Evolutionary conservation across 2,797 vertebrate species (phyloP).

Genomic region (Spinibarbus caldwelli): DNA sequence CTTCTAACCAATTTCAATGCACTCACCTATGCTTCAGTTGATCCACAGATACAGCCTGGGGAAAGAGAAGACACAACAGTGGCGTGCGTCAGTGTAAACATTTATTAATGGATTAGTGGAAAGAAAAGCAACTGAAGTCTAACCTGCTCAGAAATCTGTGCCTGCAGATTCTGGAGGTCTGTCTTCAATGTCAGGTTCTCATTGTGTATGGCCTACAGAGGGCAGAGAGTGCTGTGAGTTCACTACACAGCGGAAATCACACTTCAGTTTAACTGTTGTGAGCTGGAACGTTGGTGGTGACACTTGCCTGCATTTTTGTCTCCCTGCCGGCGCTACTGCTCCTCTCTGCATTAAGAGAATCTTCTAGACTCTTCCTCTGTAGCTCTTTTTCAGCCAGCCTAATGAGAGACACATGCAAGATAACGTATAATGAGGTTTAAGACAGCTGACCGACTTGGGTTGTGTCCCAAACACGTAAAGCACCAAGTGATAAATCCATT

Average conservation of each 20-base stretch:
- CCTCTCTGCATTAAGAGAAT: slow-evolving; percentile 89
- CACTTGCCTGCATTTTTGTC: slow-evolving; percentile 91
- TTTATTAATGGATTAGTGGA: neutral
- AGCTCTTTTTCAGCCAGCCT: slow-evolving; percentile 95
- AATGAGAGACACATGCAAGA: slow-evolving; percentile 35
- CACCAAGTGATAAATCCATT: neutral
- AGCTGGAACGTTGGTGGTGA: slow-evolving; percentile 40
- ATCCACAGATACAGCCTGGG: slow-evolving; percentile 76
- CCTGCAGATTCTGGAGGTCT: slow-evolving; percentile 90
- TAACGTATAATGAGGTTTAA: neutral
- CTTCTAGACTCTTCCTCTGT: slow-evolving; percentile 93
- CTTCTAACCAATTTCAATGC: neutral
- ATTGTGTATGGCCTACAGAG: slow-evolving; percentile 87
- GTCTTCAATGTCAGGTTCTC: slow-evolving; percentile 90
- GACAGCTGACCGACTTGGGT: neutral
- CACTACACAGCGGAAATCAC: slow-evolving; percentile 43
- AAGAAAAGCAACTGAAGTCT: slow-evolving; percentile 27
- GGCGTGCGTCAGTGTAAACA: neutral
- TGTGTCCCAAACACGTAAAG: neutral
- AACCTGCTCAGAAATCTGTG: slow-evolving; percentile 92
- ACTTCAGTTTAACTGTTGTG: neutral
- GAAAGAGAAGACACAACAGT: slow-evolving; percentile 69
- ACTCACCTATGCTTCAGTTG: slow-evolving; percentile 92
- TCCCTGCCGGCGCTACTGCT: slow-evolving; percentile 89
- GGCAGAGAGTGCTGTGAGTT: slow-evolving; percentile 18